Conservation (phyloP, 2,797 vertebrate genomes). For the Champsocephalus gunnari region DNA sequence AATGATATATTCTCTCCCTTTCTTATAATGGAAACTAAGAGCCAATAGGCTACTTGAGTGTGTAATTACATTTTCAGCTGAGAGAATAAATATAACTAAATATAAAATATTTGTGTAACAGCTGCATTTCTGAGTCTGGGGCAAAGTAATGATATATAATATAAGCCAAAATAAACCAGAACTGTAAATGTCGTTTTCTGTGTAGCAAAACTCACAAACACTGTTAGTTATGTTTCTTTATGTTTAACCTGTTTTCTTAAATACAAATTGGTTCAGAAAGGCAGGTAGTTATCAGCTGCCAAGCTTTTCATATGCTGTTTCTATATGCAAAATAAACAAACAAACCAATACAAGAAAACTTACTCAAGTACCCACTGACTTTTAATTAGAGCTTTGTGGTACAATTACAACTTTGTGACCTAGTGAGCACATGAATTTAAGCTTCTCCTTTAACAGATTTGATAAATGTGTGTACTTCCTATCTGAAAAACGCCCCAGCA, state of each 20-base stretch:
- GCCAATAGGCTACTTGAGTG: background rate
- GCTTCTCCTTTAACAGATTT: slow-evolving; percentile 12
- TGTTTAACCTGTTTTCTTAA: background rate
- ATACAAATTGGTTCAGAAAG: slow-evolving; percentile 4
- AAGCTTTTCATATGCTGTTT: background rate
- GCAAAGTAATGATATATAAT: no score
- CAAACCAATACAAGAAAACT: slow-evolving; percentile 10
- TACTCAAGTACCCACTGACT: slow-evolving; percentile 5
- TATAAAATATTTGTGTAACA: background rate
- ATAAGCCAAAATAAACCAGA: no score
- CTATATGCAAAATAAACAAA: background rate
- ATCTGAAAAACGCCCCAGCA: slow-evolving; percentile 14
- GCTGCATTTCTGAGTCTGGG: background rate
- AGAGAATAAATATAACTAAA: background rate
- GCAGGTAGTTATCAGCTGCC: background rate
- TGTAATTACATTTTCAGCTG: background rate
- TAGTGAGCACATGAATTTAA: slow-evolving; percentile 11
- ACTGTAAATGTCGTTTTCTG: no score
- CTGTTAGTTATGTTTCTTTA: no score
- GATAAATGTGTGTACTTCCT: slow-evolving; percentile 17
- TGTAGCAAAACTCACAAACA: no score
- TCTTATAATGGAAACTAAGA: background rate
- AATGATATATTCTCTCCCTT: background rate
- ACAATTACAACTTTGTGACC: slow-evolving; percentile 28
- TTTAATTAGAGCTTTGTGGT: slow-evolving; percentile 45